Percentiles rank a stretch among this genome's conserved stretches.
These are phyloP conservation scores for Chelonoidis abingdonii DNA, from an alignment of 2,113 vertebrate species.

Conservation along the genomic window DNA sequence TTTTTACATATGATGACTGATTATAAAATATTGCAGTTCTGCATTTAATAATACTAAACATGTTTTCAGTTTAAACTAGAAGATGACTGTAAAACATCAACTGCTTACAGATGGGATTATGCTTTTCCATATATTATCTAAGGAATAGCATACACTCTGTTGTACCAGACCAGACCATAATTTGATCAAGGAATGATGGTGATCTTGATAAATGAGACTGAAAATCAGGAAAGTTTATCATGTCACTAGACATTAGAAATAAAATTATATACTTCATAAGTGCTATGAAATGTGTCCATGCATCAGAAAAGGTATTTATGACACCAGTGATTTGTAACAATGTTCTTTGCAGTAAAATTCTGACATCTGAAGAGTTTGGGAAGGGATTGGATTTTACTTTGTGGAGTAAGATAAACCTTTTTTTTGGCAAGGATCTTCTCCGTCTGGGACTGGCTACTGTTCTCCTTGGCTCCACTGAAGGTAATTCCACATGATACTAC, in stretches of 20 bases:
- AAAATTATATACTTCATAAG: slow-evolving; percentile 4
- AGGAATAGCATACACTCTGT: not conserved
- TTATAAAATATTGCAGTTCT: not conserved
- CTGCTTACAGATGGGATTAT: not conserved
- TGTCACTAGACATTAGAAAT: not conserved
- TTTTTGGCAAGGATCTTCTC: not conserved
- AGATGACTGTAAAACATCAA: not conserved
- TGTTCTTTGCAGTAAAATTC: not conserved
- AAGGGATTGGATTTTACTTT: not conserved
- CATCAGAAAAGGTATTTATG: not conserved
- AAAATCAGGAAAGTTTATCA: slow-evolving; percentile 18
- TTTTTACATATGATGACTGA: not conserved
- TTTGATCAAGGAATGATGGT: not conserved
- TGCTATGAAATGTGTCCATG: not conserved
- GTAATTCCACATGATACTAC: not conserved
- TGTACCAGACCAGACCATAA: not conserved
- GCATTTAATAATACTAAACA: not conserved
- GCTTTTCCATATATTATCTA: not conserved
- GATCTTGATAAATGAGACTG: not conserved
- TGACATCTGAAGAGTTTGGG: not conserved
- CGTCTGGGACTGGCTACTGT: not conserved
- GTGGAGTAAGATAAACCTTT: not conserved
- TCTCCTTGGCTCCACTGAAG: not conserved
- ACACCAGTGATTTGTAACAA: not conserved
- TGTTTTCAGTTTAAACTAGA: slow-evolving; percentile 12